Base-by-base conservation (phyloP, 2,888 invertebrate genomes). In the Drosophila suboccidentalis region DNA sequence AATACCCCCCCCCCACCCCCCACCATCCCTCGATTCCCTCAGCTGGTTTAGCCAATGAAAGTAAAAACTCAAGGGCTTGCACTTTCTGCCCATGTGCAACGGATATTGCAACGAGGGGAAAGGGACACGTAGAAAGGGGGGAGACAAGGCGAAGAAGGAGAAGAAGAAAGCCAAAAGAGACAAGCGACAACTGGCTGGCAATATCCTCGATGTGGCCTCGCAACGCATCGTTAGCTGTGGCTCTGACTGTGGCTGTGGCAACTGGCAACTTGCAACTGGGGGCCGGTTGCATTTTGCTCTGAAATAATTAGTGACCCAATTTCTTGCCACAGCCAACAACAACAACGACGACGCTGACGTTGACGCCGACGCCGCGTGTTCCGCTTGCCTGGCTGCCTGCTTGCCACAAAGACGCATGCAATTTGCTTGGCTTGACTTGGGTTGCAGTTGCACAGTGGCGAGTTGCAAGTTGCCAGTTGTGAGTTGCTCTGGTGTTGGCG, bases 51-150 rank as follows among this genome's bases (percentile, higher is more conserved):
- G 58, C 70, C 89, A 91, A 91, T 84, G 92, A 92, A 92, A 92
- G 92, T 92, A 92, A 92, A 92, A 92, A 90, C 92, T 92, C 91
- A 92, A 92, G 92, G 92, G 92, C 92, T 92, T 92, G 91, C 92
- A 92, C 92, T 92, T 92, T 92, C 91, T 75, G 84, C 69, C 81
- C 75, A 67, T 22, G 39, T 47, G 65, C 57, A 72, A 50, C 51
- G 72, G 34, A 53, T 61, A 39, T 43, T n/a, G 32, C 60, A 57
- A 58, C 34, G 50, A 41, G 43, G 43, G 26, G 41, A 43, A 51
- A 43, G 11, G 29, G 43, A 46, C 15, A 53, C 22, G 38, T 3
- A 22, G 34, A 55, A 26, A 58, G 43, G 47, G 15, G 22, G 17
- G 13, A 1, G 13, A 9, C 2, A 10, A 29, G 15, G 15, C 11